These are phyloP conservation scores for Syndactyla subalaris DNA, from an alignment of 2,797 vertebrate genomes.

Conservation along the genomic window DNA sequence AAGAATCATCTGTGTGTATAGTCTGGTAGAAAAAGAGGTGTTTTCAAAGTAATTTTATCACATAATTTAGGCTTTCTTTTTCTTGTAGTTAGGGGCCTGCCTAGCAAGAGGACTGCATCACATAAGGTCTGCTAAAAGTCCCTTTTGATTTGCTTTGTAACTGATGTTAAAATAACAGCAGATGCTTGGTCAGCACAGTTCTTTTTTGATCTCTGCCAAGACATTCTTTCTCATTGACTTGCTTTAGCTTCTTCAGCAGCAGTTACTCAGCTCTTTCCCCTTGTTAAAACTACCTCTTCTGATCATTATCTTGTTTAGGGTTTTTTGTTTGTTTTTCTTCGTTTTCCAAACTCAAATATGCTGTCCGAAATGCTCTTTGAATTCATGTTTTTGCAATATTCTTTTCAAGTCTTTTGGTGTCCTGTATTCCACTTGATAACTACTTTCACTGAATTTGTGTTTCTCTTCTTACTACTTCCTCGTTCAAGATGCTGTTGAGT, in stretches of 20 bases:
- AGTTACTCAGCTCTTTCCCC: neutral
- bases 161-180: neutral
- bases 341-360: neutral
- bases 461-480: neutral
- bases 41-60: neutral
- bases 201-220: neutral
- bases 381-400: neutral
- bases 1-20: neutral
- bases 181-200: neutral
- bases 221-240: neutral
- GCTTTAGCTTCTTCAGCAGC: neutral
- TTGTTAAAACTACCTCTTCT: neutral
- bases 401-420: neutral
- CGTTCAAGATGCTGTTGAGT: neutral
- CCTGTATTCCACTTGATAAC: neutral
- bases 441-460: neutral
- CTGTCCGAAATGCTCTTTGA: neutral
- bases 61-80: neutral
- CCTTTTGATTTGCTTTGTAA: neutral
- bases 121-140: neutral
- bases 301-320: neutral
- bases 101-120: neutral
- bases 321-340: neutral
- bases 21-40: neutral
- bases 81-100: neutral